Evolutionary conservation across 2,797 vertebrate genomes (phyloP).

Genomic region (Chrysocyon brachyurus): DNA sequence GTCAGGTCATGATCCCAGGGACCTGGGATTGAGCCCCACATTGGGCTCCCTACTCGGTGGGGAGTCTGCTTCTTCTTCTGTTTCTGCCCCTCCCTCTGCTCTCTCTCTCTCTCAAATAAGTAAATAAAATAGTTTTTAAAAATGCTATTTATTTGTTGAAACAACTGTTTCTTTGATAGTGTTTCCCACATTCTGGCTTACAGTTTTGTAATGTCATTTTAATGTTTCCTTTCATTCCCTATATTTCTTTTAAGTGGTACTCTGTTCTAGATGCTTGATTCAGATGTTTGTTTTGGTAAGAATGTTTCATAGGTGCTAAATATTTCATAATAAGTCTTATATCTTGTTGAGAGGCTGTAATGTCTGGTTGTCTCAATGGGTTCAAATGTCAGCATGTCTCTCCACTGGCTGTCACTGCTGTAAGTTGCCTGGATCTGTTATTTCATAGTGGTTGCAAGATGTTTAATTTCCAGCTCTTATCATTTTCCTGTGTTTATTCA

Average conservation of each 20-base stretch:
- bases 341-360: not conserved
- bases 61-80: no score
- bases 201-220: slow-evolving; percentile 48
- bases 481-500: slow-evolving; percentile 33
- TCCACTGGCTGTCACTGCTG: not conserved
- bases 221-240: not conserved
- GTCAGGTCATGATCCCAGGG: no score
- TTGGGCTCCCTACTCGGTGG: no score
- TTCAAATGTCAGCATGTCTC: not conserved
- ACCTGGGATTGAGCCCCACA: no score
- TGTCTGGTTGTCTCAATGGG: not conserved
- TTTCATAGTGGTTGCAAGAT: slow-evolving; percentile 9
- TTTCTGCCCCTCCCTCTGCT: no score
- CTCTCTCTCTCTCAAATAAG: no score
- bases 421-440: not conserved
- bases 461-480: not conserved
- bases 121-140: not conserved
- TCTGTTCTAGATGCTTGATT: slow-evolving; percentile 34
- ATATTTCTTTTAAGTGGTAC: slow-evolving; percentile 4
- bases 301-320: slow-evolving; percentile 20
- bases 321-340: not conserved
- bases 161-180: slow-evolving; percentile 5
- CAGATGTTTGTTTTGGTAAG: slow-evolving; percentile 6
- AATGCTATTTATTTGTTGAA: slow-evolving; percentile 32
- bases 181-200: slow-evolving; percentile 9